Conservation (phyloP, 2,888 invertebrate species). For the Embidobia sp. region DNA sequence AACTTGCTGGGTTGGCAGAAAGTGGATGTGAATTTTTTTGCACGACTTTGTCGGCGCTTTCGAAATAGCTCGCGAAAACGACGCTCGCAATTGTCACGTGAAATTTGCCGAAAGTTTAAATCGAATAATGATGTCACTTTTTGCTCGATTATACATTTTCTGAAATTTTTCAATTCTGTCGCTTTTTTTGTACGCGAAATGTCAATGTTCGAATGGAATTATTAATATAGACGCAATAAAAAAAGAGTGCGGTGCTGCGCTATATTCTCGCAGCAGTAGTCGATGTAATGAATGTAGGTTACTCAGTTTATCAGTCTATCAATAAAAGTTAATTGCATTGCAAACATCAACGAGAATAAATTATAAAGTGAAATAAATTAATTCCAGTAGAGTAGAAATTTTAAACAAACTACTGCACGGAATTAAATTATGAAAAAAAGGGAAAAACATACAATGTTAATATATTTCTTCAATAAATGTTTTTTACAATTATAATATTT, state of each 20-base stretch:
- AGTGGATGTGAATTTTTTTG: slow-evolving; percentile 43
- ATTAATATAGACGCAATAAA: not conserved
- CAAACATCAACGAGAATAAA: slow-evolving; percentile 9
- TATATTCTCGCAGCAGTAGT: not conserved
- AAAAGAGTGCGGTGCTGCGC: not conserved
- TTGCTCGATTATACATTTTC: too few relatives aligned
- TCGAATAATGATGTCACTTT: slow-evolving; percentile 15
- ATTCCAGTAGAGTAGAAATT: not conserved
- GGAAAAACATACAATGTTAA: too few relatives aligned
- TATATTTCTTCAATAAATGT: too few relatives aligned
- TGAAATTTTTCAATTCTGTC: too few relatives aligned
- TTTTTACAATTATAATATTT: too few relatives aligned
- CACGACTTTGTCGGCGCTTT: slow-evolving; percentile 26
- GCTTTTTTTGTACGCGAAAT: not conserved
- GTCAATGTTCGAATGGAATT: not conserved
- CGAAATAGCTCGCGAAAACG: too few relatives aligned
- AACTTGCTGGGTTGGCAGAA: slow-evolving; percentile 41
- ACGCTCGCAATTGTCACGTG: slow-evolving; percentile 38
- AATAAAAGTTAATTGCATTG: slow-evolving; percentile 19
- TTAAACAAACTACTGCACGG: not conserved
- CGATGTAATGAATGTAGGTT: slow-evolving; percentile 20
- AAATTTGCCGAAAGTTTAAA: too few relatives aligned
- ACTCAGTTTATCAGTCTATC: slow-evolving; percentile 12
- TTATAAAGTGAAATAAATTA: slow-evolving; percentile 5
- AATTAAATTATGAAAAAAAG: too few relatives aligned